These are phyloP conservation scores for Thunnus maccoyii DNA, from an alignment of 2,113 vertebrate species.

Conservation along the genomic window DNA sequence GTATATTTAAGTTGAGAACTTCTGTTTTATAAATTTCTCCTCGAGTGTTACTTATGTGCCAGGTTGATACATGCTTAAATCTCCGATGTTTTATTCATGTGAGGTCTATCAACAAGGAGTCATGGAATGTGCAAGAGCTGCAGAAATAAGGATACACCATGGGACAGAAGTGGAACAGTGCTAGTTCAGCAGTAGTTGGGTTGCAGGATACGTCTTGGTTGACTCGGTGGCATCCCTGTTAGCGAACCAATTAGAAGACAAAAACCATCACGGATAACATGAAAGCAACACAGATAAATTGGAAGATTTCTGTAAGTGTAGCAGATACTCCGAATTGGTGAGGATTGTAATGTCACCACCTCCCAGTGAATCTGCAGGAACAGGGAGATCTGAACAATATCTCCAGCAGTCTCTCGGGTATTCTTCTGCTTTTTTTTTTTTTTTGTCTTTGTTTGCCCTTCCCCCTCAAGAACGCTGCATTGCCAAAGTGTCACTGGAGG, in stretches of 20 bases:
- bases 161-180: conserved; percentile 54
- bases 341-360: conserved; percentile 50
- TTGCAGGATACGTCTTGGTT: background rate
- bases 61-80: conserved; percentile 1
- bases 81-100: conserved; percentile 51
- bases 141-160: conserved; percentile 34
- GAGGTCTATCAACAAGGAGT: conserved; percentile 40
- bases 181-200: conserved; percentile 50
- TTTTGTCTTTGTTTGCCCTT: conserved; percentile 36
- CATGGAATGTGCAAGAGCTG: conserved; percentile 23
- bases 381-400: conserved; percentile 29
- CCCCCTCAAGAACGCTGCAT: conserved; percentile 29
- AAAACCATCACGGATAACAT: conserved; percentile 33
- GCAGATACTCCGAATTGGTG: conserved; percentile 32
- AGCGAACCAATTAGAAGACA: conserved; percentile 58
- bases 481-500: conserved; percentile 66
- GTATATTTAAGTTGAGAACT: conserved; percentile 1
- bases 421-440: background rate
- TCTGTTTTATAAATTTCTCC: background rate
- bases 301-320: conserved; percentile 38
- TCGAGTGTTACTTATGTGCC: background rate
- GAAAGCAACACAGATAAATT: conserved; percentile 39
- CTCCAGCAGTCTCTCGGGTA: conserved; percentile 23
- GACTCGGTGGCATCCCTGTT: conserved; percentile 26
- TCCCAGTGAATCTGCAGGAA: conserved; percentile 28